Conservation (phyloP, 2,888 invertebrate genomes). For the Bhutanitis thaidina region DNA sequence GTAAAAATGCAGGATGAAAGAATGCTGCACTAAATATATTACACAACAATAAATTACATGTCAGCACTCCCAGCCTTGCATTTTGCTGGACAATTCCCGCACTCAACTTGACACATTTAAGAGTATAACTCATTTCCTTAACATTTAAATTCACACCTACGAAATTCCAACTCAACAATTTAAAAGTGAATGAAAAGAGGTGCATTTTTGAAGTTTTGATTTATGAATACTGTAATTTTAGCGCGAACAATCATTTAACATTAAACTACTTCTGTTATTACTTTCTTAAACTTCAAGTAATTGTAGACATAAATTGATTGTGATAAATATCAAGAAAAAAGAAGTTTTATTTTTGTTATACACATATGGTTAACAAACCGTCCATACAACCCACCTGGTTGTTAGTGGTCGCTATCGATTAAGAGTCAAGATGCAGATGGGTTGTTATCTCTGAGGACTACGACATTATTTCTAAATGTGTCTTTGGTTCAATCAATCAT, state of each 20-base stretch:
- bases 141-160: conserved; percentile 20
- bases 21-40: conserved; percentile 16
- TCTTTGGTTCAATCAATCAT: too few relatives aligned
- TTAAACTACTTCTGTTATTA: not conserved
- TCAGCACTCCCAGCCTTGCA: conserved; percentile 17
- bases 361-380: too few relatives aligned
- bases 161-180: conserved; percentile 12
- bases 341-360: too few relatives aligned
- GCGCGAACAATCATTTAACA: not conserved
- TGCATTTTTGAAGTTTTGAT: conserved; percentile 13
- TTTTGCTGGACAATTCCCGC: conserved; percentile 19
- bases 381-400: too few relatives aligned
- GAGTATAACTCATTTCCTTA: conserved; percentile 20
- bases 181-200: conserved; percentile 3
- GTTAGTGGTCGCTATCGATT: too few relatives aligned
- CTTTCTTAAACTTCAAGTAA: not conserved
- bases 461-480: too few relatives aligned
- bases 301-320: too few relatives aligned
- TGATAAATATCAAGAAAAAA: too few relatives aligned
- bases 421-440: too few relatives aligned
- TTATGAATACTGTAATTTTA: not conserved
- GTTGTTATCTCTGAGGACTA: too few relatives aligned
- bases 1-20: conserved; percentile 15
- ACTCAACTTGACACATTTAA: conserved; percentile 21
- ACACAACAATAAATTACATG: conserved; percentile 21